phyloP scores from a whole-genome alignment of 2,888 invertebrate genomes.

The Cephus rjabovi region DNA sequence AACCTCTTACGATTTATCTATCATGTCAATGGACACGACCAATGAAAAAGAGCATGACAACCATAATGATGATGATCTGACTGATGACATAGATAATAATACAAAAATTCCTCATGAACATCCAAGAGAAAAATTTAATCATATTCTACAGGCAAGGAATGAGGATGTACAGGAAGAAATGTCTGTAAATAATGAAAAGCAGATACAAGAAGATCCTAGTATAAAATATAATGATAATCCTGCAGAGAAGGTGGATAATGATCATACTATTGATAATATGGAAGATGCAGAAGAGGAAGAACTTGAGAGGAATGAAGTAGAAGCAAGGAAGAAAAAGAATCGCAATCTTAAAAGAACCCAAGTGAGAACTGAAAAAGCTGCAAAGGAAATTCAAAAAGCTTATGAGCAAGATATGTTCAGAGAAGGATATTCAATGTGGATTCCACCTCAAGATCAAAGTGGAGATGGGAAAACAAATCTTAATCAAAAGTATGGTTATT shows the following conservation, averaged over 20 bases:
- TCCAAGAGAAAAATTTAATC: background rate
- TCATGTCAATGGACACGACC: background rate
- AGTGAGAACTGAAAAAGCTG: conserved; percentile 42
- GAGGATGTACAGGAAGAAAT: background rate
- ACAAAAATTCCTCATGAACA: conserved; percentile 25
- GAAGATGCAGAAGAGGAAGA: conserved; percentile 15
- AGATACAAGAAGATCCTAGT: background rate
- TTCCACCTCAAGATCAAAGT: conserved; percentile 79
- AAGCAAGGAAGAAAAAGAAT: conserved; percentile 24
- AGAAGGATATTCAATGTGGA: conserved; percentile 81
- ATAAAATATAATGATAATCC: conserved; percentile 1
- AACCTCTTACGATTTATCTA: background rate
- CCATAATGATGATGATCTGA: conserved; percentile 22
- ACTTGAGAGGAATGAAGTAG: conserved; percentile 32
- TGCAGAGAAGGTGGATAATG: conserved; percentile 5
- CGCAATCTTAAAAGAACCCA: conserved; percentile 19
- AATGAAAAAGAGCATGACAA: conserved; percentile 9
- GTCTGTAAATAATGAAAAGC: background rate
- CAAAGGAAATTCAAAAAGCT: conserved; percentile 55
- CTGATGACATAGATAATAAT: conserved; percentile 32
- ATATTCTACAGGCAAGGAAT: background rate
- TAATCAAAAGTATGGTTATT: conserved; percentile 85
- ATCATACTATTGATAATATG: conserved; percentile 1
- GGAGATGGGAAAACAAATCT: conserved; percentile 83
- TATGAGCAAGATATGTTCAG: conserved; percentile 60